A percentile compares a stretch with the other conserved stretches of the same genome.
Evolutionary conservation across 2,797 vertebrate genomes (phyloP).

Genomic region (Glyptemys insculpta): DNA sequence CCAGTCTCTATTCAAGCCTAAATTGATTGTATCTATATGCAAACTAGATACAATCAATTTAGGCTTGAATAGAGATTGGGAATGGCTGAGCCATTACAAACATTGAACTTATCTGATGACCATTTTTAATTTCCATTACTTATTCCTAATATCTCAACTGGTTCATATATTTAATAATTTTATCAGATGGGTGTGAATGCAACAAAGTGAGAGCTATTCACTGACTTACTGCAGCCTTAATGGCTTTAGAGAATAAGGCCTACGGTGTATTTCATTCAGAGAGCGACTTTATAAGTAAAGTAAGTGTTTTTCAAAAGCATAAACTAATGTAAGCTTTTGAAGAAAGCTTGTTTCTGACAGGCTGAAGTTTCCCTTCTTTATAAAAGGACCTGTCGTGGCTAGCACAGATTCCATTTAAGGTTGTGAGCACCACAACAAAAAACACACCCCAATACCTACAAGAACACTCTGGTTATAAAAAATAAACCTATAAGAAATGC

Average conservation of each 20-base stretch:
- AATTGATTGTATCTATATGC: no score
- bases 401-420: neutral
- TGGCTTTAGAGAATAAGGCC: neutral
- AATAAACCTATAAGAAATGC: neutral
- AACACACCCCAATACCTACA: neutral
- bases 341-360: conserved; percentile 26
- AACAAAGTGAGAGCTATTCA: neutral
- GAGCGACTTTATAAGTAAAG: neutral
- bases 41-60: no score
- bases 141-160: conserved; percentile 25
- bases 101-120: neutral
- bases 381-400: neutral
- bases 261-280: neutral
- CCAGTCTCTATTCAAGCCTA: no score
- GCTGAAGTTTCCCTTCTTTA: neutral
- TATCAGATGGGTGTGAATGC: conserved; percentile 11
- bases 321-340: conserved; percentile 25
- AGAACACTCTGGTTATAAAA: neutral
- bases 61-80: no score
- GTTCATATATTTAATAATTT: conserved; percentile 10
- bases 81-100: no score
- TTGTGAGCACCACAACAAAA: neutral
- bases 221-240: neutral
- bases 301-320: neutral
- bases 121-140: neutral